A percentile compares a stretch with the other conserved stretches of the same genome.
Conservation (phyloP, 1,140 invertebrate species). For the Caenorhabditis inopinata region DNA sequence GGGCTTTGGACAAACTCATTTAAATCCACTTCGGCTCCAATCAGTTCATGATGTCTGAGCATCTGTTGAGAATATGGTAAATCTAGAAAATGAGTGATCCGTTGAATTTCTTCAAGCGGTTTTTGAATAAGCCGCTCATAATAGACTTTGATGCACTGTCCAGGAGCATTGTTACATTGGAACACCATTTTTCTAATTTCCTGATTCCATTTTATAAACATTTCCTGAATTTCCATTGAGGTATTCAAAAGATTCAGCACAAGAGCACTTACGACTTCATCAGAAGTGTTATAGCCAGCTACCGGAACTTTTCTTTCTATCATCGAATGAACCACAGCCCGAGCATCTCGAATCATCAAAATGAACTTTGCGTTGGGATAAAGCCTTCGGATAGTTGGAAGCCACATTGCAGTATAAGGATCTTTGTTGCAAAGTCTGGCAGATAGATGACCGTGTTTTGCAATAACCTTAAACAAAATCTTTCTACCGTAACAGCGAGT, state of each 20-base stretch:
- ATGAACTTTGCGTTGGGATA: constrained; percentile 32
- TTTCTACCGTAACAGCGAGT: neutral
- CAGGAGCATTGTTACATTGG: constrained; percentile 17
- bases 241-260: neutral
- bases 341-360: constrained; percentile 39
- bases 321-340: constrained; percentile 34
- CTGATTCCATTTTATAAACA: constrained; percentile 27
- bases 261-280: neutral
- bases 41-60: constrained; percentile 32
- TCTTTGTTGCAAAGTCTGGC: constrained; percentile 37
- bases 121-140: constrained; percentile 37
- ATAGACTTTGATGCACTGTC: constrained; percentile 25
- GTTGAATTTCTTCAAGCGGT: constrained; percentile 26
- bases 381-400: neutral
- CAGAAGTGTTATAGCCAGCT: constrained; percentile 8
- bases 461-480: constrained; percentile 14
- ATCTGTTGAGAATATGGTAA: constrained; percentile 13
- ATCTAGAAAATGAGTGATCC: constrained; percentile 20
- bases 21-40: constrained; percentile 2
- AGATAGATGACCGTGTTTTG: constrained; percentile 17
- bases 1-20: neutral
- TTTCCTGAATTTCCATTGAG: neutral
- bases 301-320: constrained; percentile 36
- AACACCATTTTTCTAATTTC: constrained; percentile 17
- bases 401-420: constrained; percentile 11